A percentile compares a stretch with the other conserved stretches of the same genome.
Evolutionary conservation across 2,888 invertebrate species (phyloP).

Genomic region (Philereme vetulata): DNA sequence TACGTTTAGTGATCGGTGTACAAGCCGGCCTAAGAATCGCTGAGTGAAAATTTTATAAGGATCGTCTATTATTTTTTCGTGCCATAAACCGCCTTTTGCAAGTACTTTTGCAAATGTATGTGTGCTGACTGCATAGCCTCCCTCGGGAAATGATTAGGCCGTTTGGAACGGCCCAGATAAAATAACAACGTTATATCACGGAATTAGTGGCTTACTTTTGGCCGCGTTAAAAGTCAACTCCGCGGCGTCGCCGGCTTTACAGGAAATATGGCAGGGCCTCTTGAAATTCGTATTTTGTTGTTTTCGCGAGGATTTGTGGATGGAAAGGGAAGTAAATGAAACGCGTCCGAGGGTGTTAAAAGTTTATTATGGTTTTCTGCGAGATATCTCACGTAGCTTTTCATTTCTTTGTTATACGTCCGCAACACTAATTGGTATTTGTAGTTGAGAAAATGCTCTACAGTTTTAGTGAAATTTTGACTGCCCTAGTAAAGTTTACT

Average conservation of each 20-base stretch:
- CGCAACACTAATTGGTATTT: too few relatives aligned
- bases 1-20: too few relatives aligned
- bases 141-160: constrained; percentile 38
- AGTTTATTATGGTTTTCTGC: constrained; percentile 3
- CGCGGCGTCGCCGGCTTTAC: constrained; percentile 35
- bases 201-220: constrained; percentile 48
- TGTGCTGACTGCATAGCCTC: constrained; percentile 41
- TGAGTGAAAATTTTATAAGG: too few relatives aligned
- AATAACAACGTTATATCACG: constrained; percentile 56
- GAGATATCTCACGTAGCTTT: too few relatives aligned
- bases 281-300: constrained; percentile 32
- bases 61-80: too few relatives aligned
- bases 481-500: too few relatives aligned
- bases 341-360: constrained; percentile 6
- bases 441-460: too few relatives aligned
- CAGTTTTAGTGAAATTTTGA: too few relatives aligned
- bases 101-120: constrained; percentile 56
- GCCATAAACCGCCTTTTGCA: constrained; percentile 52
- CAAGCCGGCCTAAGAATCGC: too few relatives aligned
- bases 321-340: constrained; percentile 31
- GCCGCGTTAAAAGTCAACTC: constrained; percentile 39
- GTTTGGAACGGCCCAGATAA: constrained; percentile 44
- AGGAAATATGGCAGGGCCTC: constrained; percentile 36
- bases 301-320: constrained; percentile 27
- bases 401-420: too few relatives aligned